Evolutionary conservation across 1,140 invertebrate species (phyloP).

Genomic region (Pantala flavescens): DNA sequence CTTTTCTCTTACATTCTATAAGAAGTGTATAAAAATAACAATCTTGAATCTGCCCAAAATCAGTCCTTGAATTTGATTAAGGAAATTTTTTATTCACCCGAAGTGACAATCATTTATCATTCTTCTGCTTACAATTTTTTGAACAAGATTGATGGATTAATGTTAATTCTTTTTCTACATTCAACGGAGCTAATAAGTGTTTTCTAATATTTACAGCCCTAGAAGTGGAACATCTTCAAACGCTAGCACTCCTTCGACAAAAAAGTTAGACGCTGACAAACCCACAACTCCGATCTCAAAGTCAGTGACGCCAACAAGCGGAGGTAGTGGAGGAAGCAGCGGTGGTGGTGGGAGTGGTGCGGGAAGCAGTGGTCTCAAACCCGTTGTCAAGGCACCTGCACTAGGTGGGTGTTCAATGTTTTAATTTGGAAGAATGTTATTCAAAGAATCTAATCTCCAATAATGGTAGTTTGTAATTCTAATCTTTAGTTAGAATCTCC

Average conservation of each 20-base stretch:
- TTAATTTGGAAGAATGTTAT: no score
- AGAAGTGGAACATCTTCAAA: conserved; percentile 68
- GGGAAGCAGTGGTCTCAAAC: conserved; percentile 30
- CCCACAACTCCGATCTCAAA: conserved; percentile 82
- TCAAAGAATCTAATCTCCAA: conserved; percentile 23
- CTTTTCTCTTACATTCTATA: no score
- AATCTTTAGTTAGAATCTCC: no score
- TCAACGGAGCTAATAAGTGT: no score
- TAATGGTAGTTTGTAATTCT: conserved; percentile 22
- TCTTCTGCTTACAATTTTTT: no score
- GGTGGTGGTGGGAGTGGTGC: conserved; percentile 25
- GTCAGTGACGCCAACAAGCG: conserved; percentile 73
- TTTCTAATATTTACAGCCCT: conserved; percentile 42
- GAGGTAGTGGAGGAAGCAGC: conserved; percentile 38
- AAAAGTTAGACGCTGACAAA: conserved; percentile 64
- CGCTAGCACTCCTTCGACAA: conserved; percentile 64
- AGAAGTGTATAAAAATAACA: no score
- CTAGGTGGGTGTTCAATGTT: conserved; percentile 13
- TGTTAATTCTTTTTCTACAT: no score
- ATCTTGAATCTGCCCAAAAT: no score
- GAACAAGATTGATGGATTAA: no score
- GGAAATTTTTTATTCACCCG: no score
- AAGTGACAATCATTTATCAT: no score
- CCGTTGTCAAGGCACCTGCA: conserved; percentile 36
- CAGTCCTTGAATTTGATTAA: no score